A percentile compares a stretch with the other conserved stretches of the same genome.
These are phyloP conservation scores for Emberiza fucata DNA, from an alignment of 2,113 vertebrate species.

Conservation along the genomic window DNA sequence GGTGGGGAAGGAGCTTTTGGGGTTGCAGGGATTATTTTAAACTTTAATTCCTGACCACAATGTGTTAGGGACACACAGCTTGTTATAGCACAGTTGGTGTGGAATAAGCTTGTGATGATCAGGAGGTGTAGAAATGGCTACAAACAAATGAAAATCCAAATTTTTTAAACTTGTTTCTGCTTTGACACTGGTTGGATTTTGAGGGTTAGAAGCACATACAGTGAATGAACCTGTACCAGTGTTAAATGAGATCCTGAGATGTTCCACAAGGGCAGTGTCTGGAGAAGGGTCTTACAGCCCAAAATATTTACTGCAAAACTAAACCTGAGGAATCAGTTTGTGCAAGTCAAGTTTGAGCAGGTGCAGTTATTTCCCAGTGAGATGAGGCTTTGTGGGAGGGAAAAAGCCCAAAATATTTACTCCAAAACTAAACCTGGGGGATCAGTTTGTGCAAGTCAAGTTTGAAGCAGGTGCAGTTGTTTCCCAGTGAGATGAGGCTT, in stretches of 20 bases:
- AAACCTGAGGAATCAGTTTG: neutral
- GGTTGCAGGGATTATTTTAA: neutral
- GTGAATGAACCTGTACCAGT: neutral
- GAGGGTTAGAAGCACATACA: neutral
- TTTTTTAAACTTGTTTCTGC: neutral
- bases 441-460: neutral
- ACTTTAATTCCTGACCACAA: neutral
- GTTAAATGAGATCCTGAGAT: neutral
- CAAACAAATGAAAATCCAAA: rapidly evolving
- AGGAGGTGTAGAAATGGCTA: neutral
- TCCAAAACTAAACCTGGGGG: neutral
- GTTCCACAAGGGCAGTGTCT: neutral
- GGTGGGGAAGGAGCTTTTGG: neutral
- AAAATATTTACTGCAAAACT: neutral
- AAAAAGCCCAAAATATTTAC: neutral
- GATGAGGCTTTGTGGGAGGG: neutral
- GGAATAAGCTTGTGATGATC: neutral
- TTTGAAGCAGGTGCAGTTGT: neutral
- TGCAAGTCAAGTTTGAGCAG: neutral
- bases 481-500: neutral
- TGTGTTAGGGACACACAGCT: neutral
- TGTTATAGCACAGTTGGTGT: neutral
- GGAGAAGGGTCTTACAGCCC: neutral
- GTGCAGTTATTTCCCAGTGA: neutral
- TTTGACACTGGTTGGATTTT: neutral